Evolutionary conservation across 2,888 invertebrate species (phyloP).

Genomic region (Drosophila fungiperda): DNA sequence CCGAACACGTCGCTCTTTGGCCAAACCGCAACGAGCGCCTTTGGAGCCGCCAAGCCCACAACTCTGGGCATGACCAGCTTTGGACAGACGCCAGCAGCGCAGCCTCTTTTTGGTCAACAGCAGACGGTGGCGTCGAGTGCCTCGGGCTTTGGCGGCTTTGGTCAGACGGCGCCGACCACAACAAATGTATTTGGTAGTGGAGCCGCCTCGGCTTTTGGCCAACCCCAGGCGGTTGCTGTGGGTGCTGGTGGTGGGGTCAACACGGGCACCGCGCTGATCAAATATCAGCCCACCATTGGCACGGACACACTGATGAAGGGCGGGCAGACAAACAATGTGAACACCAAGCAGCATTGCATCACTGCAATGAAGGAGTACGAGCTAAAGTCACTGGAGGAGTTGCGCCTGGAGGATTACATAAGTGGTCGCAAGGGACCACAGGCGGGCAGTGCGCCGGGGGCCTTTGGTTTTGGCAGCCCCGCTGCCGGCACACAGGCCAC

Average conservation of each 20-base stretch:
- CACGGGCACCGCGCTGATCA: conserved; percentile 90
- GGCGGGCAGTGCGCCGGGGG: conserved; percentile 82
- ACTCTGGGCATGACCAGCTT: conserved; percentile 78
- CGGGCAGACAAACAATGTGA: conserved; percentile 93
- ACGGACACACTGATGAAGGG: conserved; percentile 96
- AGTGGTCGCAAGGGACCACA: conserved; percentile 94
- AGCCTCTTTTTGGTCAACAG: conserved; percentile 86
- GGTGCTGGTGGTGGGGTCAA: conserved; percentile 70
- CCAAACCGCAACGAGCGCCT: conserved; percentile 87
- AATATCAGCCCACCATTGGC: conserved; percentile 94
- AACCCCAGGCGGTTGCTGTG: conserved; percentile 65
- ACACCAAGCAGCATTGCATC: conserved; percentile 97
- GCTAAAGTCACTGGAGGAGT: conserved; percentile 96
- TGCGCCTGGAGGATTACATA: conserved; percentile 96
- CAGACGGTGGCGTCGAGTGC: conserved; percentile 83
- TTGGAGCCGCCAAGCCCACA: conserved; percentile 87
- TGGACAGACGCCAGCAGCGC: conserved; percentile 82
- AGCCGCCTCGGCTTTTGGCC: conserved; percentile 80
- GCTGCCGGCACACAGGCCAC: conserved; percentile 85
- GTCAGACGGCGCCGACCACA: conserved; percentile 86
- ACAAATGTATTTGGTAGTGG: conserved; percentile 86
- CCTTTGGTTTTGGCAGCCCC: conserved; percentile 87
- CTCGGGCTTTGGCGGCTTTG: conserved; percentile 87
- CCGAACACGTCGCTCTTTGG: conserved; percentile 88
- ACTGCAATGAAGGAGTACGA: conserved; percentile 99